Percentiles rank a stretch among this genome's conserved stretches.
These are phyloP conservation scores for Galaxias olidus DNA, from an alignment of 2,797 vertebrate species.

Conservation along the genomic window DNA sequence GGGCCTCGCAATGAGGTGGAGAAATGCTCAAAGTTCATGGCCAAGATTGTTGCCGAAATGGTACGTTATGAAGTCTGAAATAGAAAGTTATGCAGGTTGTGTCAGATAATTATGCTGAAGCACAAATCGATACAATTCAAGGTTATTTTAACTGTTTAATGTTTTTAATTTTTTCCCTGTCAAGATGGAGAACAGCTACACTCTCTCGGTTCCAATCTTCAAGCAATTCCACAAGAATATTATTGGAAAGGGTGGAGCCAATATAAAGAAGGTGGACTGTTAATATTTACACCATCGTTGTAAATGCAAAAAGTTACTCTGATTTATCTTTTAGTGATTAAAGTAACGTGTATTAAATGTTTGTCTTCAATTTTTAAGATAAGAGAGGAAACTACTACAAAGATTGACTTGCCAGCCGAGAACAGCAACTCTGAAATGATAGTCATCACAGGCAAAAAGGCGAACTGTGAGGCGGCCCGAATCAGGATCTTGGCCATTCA, in stretches of 20 bases:
- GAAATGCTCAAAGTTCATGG: conserved; percentile 97
- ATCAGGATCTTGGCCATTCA: conserved; percentile 93
- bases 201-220: conserved; percentile 97
- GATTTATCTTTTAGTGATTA: background rate
- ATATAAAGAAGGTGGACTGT: conserved; percentile 91
- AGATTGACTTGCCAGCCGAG: conserved; percentile 98
- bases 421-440: conserved; percentile 99
- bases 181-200: conserved; percentile 95
- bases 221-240: conserved; percentile 99
- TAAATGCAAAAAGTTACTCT: too few relatives aligned
- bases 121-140: too few relatives aligned
- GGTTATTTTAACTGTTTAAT: too few relatives aligned
- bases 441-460: conserved; percentile 94
- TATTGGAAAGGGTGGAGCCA: conserved; percentile 97
- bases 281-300: too few relatives aligned
- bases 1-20: conserved; percentile 96
- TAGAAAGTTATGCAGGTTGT: background rate
- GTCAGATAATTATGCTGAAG: background rate
- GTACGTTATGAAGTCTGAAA: conserved; percentile 43
- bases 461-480: conserved; percentile 92
- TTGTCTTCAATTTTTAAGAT: conserved; percentile 73
- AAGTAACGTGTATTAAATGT: background rate
- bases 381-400: conserved; percentile 97
- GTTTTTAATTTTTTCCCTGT: background rate
- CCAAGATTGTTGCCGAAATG: conserved; percentile 97